Conservation (phyloP, 2,888 invertebrate genomes). For the Noctua janthe region DNA sequence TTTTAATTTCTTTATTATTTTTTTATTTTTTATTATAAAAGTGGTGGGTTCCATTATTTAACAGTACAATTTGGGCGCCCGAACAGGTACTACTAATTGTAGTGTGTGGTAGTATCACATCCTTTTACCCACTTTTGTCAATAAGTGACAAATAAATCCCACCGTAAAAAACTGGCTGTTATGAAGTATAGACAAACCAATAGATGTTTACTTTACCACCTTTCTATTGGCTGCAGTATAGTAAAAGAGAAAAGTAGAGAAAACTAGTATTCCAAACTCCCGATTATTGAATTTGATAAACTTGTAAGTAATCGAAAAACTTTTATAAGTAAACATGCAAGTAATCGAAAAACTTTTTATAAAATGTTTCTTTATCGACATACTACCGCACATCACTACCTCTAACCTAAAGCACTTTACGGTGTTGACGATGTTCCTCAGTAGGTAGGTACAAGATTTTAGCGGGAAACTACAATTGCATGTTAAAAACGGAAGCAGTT, state of each 20-base stretch:
- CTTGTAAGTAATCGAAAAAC: neutral
- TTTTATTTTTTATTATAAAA: too few relatives aligned
- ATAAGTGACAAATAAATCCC: neutral
- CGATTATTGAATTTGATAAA: neutral
- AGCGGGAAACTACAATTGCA: neutral
- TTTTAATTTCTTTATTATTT: too few relatives aligned
- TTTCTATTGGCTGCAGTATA: neutral
- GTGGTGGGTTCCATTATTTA: too few relatives aligned
- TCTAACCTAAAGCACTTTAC: neutral
- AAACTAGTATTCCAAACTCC: neutral
- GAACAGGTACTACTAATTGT: too few relatives aligned
- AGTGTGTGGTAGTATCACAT: neutral
- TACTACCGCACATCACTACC: constrained; percentile 25
- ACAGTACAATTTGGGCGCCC: too few relatives aligned
- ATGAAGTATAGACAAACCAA: neutral
- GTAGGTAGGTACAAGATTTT: neutral
- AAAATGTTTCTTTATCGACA: neutral
- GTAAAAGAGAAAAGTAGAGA: neutral
- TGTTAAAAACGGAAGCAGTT: neutral
- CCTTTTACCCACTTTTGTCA: neutral
- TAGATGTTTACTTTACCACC: neutral
- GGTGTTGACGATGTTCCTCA: neutral
- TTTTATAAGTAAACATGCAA: neutral
- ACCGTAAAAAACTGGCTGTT: neutral
- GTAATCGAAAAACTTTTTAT: neutral